A percentile compares a stretch with the other conserved stretches of the same genome.
phyloP scores from a whole-genome alignment of 2,113 vertebrate species.

The Pterocles burchelli region DNA sequence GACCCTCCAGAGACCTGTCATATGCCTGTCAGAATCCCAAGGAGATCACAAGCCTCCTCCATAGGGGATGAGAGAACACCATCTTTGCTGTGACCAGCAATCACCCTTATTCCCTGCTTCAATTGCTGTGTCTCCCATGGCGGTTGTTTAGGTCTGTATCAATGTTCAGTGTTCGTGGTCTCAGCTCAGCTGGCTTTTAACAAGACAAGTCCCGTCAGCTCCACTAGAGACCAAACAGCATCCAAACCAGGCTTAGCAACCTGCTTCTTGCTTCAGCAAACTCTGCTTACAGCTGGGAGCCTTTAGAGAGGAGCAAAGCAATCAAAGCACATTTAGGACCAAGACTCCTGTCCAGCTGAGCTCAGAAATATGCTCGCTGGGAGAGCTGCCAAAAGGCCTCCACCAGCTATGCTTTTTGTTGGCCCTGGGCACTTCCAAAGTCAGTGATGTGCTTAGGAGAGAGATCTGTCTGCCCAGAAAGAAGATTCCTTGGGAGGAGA shows the following conservation, averaged over 20 bases:
- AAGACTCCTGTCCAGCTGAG: conserved; percentile 56
- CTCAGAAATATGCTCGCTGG: conserved; percentile 52
- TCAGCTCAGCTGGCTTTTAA: conserved; percentile 29
- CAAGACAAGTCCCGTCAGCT: conserved; percentile 5
- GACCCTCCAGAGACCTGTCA: background rate
- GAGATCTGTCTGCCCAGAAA: background rate
- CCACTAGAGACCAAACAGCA: conserved; percentile 13
- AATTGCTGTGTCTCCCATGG: background rate
- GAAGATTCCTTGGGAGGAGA: background rate
- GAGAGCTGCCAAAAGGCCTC: conserved; percentile 54
- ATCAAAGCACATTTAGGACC: conserved; percentile 58
- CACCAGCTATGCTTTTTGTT: background rate
- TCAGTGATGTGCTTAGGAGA: background rate
- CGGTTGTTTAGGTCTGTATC: background rate
- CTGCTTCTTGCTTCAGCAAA: conserved; percentile 63
- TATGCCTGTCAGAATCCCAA: background rate
- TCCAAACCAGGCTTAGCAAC: conserved; percentile 45
- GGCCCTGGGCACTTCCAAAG: conserved; percentile 51
- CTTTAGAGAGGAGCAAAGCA: conserved; percentile 35
- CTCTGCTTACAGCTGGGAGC: conserved; percentile 54
- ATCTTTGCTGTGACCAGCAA: background rate
- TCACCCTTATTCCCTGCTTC: background rate
- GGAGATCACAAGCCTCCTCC: background rate
- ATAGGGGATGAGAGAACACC: background rate
- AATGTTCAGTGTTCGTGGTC: background rate